These are phyloP conservation scores for silkworm (Bombyx mori) DNA, from an alignment of 1,140 invertebrate genomes.

Conservation along the genomic window DNA sequence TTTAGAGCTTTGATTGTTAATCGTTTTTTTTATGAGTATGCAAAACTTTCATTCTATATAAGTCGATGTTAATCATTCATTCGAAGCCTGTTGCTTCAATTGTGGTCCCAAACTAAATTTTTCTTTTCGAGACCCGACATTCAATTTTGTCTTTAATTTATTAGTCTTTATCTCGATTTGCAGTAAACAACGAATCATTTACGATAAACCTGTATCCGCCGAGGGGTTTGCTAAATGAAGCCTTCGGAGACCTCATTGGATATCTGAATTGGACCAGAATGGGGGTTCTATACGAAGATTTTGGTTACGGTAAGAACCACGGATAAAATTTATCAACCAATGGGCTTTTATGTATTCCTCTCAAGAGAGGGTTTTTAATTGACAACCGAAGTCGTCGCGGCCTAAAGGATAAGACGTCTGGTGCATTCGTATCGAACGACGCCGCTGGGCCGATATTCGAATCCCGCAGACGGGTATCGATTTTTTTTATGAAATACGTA, in stretches of 20 bases:
- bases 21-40: no score
- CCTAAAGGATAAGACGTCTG: background rate
- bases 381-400: background rate
- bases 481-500: no score
- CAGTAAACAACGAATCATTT: slow-evolving; percentile 73
- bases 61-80: no score
- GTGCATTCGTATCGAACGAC: no score
- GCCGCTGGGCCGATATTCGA: no score
- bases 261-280: slow-evolving; percentile 95
- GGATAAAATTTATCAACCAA: no score
- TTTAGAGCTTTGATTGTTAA: no score
- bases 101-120: background rate
- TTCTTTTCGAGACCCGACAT: background rate
- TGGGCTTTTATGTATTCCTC: no score
- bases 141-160: no score
- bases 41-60: no score
- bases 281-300: slow-evolving; percentile 93
- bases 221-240: slow-evolving; percentile 85
- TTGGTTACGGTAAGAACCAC: slow-evolving; percentile 42
- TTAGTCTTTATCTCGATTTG: background rate
- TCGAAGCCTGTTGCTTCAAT: no score
- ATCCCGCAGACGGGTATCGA: no score
- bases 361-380: background rate
- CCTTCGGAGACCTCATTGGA: slow-evolving; percentile 88
- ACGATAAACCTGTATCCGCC: slow-evolving; percentile 93